A percentile compares a stretch with the other conserved stretches of the same genome.
Conservation (phyloP, 2,888 invertebrate species). For the Nycteola revayana region DNA sequence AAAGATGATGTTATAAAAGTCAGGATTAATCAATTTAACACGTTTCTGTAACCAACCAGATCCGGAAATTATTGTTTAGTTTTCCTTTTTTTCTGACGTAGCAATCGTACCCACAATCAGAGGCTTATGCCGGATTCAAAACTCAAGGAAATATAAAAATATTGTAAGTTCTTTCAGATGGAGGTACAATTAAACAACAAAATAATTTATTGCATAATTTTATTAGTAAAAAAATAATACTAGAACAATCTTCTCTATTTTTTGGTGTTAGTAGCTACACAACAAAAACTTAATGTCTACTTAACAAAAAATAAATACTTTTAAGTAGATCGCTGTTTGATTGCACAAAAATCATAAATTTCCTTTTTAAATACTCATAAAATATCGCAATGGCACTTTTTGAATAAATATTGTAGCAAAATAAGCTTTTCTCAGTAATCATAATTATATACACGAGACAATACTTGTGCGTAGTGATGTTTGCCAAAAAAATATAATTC, state of each 20-base stretch:
- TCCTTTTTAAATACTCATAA: slow-evolving; percentile 27
- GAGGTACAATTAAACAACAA: too few species aligned
- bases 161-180: too few species aligned
- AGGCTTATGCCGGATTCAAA: too few species aligned
- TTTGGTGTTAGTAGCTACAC: slow-evolving; percentile 79
- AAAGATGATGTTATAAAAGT: too few species aligned
- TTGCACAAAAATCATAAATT: slow-evolving; percentile 55
- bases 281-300: slow-evolving; percentile 53
- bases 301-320: slow-evolving; percentile 62
- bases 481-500: slow-evolving; percentile 41
- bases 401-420: slow-evolving; percentile 63
- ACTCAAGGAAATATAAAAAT: too few species aligned
- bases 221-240: slow-evolving; percentile 62
- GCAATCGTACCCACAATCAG: too few species aligned
- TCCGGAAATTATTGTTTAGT: too few species aligned
- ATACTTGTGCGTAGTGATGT: slow-evolving; percentile 43
- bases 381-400: slow-evolving; percentile 66
- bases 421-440: slow-evolving; percentile 50
- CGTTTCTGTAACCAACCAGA: too few species aligned
- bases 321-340: slow-evolving; percentile 55
- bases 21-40: too few species aligned
- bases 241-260: slow-evolving; percentile 60
- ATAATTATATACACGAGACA: slow-evolving; percentile 35
- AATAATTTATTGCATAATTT: slow-evolving; percentile 36
- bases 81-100: too few species aligned